These are phyloP conservation scores for Raja brachyura DNA, from an alignment of 2,113 vertebrate genomes.

Conservation along the genomic window DNA sequence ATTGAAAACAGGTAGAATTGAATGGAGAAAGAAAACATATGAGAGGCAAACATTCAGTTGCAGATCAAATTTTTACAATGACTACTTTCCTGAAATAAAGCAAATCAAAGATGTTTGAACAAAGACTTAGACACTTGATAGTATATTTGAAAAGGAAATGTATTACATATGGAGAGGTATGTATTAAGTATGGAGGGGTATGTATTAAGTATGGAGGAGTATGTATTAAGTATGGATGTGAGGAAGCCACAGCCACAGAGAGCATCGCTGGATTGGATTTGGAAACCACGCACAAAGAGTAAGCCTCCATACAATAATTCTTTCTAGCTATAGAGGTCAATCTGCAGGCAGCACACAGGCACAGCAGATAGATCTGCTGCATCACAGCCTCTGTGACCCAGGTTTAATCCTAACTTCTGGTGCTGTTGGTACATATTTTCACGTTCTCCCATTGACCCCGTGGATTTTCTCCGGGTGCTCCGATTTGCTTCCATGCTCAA, in stretches of 20 bases:
- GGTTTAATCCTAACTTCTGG: no score
- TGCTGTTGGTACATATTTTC: no score
- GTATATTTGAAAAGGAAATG: neutral
- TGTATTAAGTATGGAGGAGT: neutral
- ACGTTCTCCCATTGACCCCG: no score
- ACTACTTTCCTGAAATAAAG: neutral
- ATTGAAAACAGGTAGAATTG: neutral
- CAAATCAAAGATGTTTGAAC: neutral
- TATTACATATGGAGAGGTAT: neutral
- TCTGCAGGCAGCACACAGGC: no score
- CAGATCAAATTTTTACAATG: neutral
- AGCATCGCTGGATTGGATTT: no score
- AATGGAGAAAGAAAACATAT: neutral
- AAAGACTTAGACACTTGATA: neutral
- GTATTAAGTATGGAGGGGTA: neutral
- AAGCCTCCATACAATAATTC: neutral
- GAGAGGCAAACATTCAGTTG: neutral
- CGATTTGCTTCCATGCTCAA: no score
- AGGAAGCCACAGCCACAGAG: neutral
- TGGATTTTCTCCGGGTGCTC: no score
- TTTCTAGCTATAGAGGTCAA: neutral
- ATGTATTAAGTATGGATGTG: neutral
- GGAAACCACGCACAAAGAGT: neutral
- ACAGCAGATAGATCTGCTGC: no score
- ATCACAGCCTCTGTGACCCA: no score